Percentiles rank a stretch among this genome's conserved stretches.
phyloP scores from a whole-genome alignment of 2,888 invertebrate species.

The Himalopsyche anomala region DNA sequence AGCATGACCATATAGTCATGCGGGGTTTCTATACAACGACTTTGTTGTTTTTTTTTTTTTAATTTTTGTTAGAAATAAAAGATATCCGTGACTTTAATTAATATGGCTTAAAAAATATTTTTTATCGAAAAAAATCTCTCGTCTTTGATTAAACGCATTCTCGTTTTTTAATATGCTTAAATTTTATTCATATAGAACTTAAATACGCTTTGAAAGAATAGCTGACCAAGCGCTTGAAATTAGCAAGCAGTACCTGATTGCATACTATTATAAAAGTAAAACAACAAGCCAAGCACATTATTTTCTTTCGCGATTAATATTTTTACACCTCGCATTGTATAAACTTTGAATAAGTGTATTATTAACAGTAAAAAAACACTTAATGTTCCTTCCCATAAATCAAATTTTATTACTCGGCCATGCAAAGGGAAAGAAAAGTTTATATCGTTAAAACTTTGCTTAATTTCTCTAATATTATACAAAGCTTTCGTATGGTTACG shows the following conservation, averaged over 20 bases:
- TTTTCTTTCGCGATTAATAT: background rate
- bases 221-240: background rate
- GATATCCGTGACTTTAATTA: too few relatives aligned
- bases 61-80: too few relatives aligned
- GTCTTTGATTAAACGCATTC: too few relatives aligned
- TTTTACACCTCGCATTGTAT: background rate
- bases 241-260: background rate
- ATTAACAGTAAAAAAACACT: conserved; percentile 15
- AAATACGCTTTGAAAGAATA: background rate
- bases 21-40: too few relatives aligned
- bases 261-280: background rate
- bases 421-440: background rate
- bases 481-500: background rate
- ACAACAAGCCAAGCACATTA: background rate
- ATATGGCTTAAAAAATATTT: too few relatives aligned
- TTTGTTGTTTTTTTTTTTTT: too few relatives aligned
- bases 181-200: too few relatives aligned
- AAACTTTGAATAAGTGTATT: background rate
- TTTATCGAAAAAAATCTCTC: too few relatives aligned
- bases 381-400: background rate
- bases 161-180: too few relatives aligned
- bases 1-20: too few relatives aligned
- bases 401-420: conserved; percentile 10
- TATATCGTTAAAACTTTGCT: conserved; percentile 11
- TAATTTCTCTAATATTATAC: background rate